Conservation (phyloP, 2,113 vertebrate species). For the Ancistrus triradiatus region DNA sequence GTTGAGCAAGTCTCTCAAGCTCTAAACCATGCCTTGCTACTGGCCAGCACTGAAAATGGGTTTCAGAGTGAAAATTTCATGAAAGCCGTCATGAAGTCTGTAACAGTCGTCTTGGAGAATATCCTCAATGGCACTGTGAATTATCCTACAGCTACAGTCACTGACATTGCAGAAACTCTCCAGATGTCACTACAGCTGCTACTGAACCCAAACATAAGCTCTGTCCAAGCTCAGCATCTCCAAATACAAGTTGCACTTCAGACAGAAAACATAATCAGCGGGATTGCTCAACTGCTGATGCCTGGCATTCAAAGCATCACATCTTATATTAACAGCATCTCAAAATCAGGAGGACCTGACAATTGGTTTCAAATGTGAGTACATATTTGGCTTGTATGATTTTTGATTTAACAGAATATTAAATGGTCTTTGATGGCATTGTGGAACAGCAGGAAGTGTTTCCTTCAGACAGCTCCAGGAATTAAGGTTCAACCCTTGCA, state of each 20-base stretch:
- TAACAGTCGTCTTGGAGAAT: constrained; percentile 41
- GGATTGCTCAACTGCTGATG: constrained; percentile 44
- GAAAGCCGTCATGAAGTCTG: constrained; percentile 43
- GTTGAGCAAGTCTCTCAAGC: constrained; percentile 48
- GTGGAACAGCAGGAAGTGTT: too few relatives aligned
- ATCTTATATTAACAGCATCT: constrained; percentile 55
- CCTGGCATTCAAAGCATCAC: constrained; percentile 37
- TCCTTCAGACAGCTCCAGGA: too few relatives aligned
- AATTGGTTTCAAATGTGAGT: constrained; percentile 67
- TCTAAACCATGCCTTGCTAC: constrained; percentile 53
- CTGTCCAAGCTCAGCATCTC: constrained; percentile 43
- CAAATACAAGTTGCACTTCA: constrained; percentile 45
- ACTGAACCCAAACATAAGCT: constrained; percentile 48
- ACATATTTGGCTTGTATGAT: neutral
- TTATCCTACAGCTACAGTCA: constrained; percentile 27
- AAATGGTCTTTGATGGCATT: too few relatives aligned
- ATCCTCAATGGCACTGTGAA: neutral
- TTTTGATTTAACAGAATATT: neutral
- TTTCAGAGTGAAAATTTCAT: constrained; percentile 54
- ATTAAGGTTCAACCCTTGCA: too few relatives aligned
- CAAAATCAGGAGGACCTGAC: constrained; percentile 40
- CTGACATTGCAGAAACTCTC: constrained; percentile 50
- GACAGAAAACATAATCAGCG: constrained; percentile 43
- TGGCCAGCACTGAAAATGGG: constrained; percentile 48
- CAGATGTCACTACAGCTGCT: constrained; percentile 49